Evolutionary conservation across 2,888 invertebrate species (phyloP).

Genomic region (Podotricha telesiphe): DNA sequence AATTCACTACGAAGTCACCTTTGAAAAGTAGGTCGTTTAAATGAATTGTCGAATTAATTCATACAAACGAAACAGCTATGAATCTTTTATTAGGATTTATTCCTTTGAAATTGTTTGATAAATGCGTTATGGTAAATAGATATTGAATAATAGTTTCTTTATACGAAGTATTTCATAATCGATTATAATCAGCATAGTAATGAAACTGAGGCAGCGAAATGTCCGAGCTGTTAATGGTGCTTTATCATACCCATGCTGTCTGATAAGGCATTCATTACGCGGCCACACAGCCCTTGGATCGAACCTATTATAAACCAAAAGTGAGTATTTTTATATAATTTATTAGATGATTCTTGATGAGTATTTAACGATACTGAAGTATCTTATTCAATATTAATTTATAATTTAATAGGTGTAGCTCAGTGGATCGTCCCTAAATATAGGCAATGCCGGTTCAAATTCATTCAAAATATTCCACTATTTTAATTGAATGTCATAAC

Average conservation of each 20-base stretch:
- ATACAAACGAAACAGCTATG: constrained; percentile 40
- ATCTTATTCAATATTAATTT: too few species aligned
- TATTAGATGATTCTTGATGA: background rate
- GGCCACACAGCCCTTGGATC: constrained; percentile 23
- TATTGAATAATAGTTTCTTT: constrained; percentile 45
- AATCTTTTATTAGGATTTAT: constrained; percentile 42
- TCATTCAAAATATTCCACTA: background rate
- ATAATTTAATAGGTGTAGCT: too few species aligned
- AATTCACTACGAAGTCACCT: constrained; percentile 19
- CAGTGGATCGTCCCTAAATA: background rate
- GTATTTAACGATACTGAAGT: too few species aligned
- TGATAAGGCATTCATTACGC: constrained; percentile 45
- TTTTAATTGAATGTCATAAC: too few species aligned
- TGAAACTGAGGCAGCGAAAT: constrained; percentile 39
- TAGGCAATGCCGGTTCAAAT: background rate
- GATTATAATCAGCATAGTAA: constrained; percentile 44
- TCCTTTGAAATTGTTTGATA: constrained; percentile 41
- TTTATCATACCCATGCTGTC: constrained; percentile 40
- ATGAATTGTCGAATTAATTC: constrained; percentile 43
- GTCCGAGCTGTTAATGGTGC: constrained; percentile 41
- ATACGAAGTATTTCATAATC: constrained; percentile 44
- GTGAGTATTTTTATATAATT: background rate
- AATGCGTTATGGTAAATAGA: constrained; percentile 46
- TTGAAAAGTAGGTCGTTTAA: constrained; percentile 33
- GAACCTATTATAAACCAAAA: constrained; percentile 28